Base-by-base conservation (phyloP, 2,113 vertebrate genomes). In the Etheostoma cragini region DNA sequence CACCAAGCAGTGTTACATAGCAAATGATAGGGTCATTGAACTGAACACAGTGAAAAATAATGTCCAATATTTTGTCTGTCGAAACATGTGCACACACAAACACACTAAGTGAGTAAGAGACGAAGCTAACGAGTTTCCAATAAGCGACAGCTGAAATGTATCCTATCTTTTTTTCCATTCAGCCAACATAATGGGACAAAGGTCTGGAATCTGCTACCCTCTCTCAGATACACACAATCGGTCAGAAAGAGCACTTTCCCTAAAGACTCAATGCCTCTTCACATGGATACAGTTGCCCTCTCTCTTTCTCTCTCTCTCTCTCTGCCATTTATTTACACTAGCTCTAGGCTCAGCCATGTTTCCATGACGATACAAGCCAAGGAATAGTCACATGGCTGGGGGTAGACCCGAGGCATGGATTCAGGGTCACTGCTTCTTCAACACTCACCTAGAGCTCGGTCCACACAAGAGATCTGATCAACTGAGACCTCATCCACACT, bases 261-360 rank as follows among this genome's bases (percentile, higher is more conserved):
- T 17, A 65, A 90, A 89, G 84, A 90, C 83, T 70, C 67, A 11
- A n/a, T 49, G 76, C 86, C 80, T 87, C 86, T 78, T 85, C 87
- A 87, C 89, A 85, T 88, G 83, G 86, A 91, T 88, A 84, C 65
- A 71, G 78, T 78, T 63, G 79, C 82, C 88, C 83, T 82, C 89
- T 82, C 69, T 71, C 52, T 38, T 1, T 10, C 38, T 38, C 38
- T 38, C 64, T 72, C 50, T 58, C 47, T 88, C 87, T 61, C 88
- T 83, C 87, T 87, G 82, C 85, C 91, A 91, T 91, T 91, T 94
- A 92, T 94, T 94, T 94, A 94, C 92, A 91, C 86, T 91, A 89
- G 91, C 92, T 91, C 88, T 38, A 63, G 89, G 90, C 92, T 92
- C 84, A 86, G 91, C 80, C 89, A 93, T 93, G 92, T 94, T 94